Percentiles rank a stretch among this genome's conserved stretches.
Conservation (phyloP, 2,113 vertebrate species). For the Bufo gargarizans region DNA sequence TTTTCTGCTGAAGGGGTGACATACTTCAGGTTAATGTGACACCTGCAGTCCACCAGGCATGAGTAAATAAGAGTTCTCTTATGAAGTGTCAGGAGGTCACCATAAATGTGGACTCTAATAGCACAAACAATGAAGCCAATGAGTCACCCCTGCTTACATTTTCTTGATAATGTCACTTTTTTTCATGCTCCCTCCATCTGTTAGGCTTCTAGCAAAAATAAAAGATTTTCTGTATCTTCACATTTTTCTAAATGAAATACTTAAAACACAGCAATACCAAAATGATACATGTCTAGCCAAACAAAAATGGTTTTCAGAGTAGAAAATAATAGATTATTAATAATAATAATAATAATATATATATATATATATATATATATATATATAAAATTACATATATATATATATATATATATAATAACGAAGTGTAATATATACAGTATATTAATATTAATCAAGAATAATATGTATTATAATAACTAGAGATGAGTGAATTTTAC, state of each 20-base stretch:
- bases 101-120: neutral
- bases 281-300: neutral
- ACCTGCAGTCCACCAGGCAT: neutral
- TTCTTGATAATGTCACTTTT: conserved; percentile 3
- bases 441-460: too few species aligned
- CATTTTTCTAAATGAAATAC: neutral
- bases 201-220: neutral
- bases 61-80: neutral
- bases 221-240: neutral
- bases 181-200: neutral
- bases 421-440: too few species aligned
- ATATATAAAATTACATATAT: too few species aligned
- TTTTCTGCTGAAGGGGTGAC: neutral
- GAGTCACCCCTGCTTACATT: neutral
- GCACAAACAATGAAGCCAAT: neutral
- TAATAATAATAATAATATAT: too few species aligned
- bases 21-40: conserved; percentile 26
- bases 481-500: too few species aligned
- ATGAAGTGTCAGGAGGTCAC: neutral
- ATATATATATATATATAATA: too few species aligned
- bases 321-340: neutral
- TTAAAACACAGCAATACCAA: neutral
- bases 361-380: too few species aligned
- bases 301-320: neutral
- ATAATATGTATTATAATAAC: too few species aligned